Base-by-base conservation (phyloP, 2,888 invertebrate genomes). In the Drosophila borealis region DNA sequence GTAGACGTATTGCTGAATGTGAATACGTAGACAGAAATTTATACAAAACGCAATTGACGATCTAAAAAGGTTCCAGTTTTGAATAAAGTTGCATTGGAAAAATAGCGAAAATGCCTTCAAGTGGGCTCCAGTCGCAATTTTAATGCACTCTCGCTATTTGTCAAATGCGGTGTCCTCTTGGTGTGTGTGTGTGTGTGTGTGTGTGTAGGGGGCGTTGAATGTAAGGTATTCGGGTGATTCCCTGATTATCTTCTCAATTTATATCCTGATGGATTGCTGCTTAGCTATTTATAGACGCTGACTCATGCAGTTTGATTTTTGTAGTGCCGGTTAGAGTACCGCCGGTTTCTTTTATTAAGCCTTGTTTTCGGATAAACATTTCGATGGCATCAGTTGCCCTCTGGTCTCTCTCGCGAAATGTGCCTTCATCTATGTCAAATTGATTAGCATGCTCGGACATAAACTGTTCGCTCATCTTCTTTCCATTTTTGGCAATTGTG, bases 401-500 rank as follows among this genome's bases (percentile, higher is more conserved):
- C n/a, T 29, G 8, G 29, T 8, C 8, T 2, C n/a, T n/a, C n/a
- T 8, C 29, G 29, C 1, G 8, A 29, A 29, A 37, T 6, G 25
- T 37, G 29, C 25, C 3, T 14, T 51, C 10, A 10, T 25, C 4
- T 4, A 37, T 1, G 0, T 14, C 6, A 2, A 8, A 29, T 0
- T 11, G n/a, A 37, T 51, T 37, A 8, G 25, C 5, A 21, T 21
- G 19, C 1, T 11, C 6, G 6, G 55, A n/a, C 60, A 74, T 64
- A 1, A 57, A 0, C 2, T 11, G 0, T 0, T 75, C 78, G 29
- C 64, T 64, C 74, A 78, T 33, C 11, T 69, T 76, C 21, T 11
- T 61, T 0, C 74, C 75, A 37, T 69, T 21, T 11, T 29, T 76
- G 19, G 78, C 70, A 5, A 76, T 78, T 4, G 78, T 61, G 25